Evolutionary conservation across 1,140 invertebrate genomes (phyloP).

Genomic region (Paramacrobiotus metropolitanus): DNA sequence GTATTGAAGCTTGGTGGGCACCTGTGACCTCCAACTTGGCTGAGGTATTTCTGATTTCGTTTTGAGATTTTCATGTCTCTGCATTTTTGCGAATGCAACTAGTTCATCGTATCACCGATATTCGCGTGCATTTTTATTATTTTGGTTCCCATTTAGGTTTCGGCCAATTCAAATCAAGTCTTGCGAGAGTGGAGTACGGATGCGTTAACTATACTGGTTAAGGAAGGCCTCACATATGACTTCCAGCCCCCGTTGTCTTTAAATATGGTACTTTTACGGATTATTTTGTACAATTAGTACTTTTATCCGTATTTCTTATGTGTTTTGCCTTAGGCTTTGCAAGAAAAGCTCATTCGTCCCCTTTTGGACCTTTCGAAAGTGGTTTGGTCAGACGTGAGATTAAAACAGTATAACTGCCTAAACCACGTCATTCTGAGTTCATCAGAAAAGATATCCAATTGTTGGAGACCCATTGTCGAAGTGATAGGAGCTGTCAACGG

Average conservation of each 20-base stretch:
- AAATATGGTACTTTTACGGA: neutral
- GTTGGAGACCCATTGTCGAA: neutral
- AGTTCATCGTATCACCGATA: too few relatives aligned
- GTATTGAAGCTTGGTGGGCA: constrained; percentile 82
- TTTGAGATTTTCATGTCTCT: too few relatives aligned
- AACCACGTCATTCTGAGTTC: neutral
- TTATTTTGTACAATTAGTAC: constrained; percentile 6
- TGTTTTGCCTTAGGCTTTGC: constrained; percentile 20
- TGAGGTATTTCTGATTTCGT: constrained; percentile 35
- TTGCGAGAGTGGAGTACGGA: constrained; percentile 91
- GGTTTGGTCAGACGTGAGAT: neutral
- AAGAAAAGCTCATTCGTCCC: neutral
- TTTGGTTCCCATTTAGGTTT: too few relatives aligned
- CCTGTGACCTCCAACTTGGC: constrained; percentile 85
- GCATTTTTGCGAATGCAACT: too few relatives aligned
- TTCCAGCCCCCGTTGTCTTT: neutral
- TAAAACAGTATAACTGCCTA: neutral
- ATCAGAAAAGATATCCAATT: neutral
- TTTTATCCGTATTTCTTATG: constrained; percentile 9
- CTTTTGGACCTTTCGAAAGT: neutral
- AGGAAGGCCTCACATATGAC: constrained; percentile 41
- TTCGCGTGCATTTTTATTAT: neutral
- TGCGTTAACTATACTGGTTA: constrained; percentile 78
- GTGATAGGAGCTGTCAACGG: neutral
- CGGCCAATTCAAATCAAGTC: neutral